These are phyloP conservation scores for Coreius guichenoti DNA, from an alignment of 2,797 vertebrate genomes.

Conservation along the genomic window DNA sequence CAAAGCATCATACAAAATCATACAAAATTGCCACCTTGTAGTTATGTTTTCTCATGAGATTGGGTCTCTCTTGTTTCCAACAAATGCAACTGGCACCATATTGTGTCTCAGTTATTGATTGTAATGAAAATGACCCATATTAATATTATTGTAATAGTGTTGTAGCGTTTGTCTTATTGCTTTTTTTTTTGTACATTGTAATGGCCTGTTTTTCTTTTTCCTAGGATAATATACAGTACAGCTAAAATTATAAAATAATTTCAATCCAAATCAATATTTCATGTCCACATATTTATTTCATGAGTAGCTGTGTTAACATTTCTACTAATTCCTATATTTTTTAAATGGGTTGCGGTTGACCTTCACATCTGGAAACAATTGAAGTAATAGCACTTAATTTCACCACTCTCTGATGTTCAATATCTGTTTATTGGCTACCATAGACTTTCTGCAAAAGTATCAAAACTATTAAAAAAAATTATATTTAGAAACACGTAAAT, in stretches of 20 bases:
- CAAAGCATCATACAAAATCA: neutral
- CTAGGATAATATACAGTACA: neutral
- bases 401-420: neutral
- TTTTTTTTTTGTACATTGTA: neutral
- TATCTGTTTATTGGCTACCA: neutral
- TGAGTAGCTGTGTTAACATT: neutral
- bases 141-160: neutral
- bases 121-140: neutral
- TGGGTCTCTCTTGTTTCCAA: neutral
- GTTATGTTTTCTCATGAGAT: neutral
- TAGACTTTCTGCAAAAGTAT: neutral
- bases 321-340: neutral
- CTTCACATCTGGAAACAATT: constrained; percentile 6
- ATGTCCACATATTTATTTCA: neutral
- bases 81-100: neutral
- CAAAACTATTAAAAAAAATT: neutral
- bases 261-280: neutral
- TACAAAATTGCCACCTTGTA: neutral
- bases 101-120: neutral
- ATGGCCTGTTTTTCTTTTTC: no score
- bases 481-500: neutral
- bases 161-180: neutral
- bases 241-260: neutral
- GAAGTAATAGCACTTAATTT: constrained; percentile 3
- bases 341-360: neutral